Evolutionary conservation across 2,113 vertebrate species (phyloP).

Genomic region (Copsychus sechellarum): DNA sequence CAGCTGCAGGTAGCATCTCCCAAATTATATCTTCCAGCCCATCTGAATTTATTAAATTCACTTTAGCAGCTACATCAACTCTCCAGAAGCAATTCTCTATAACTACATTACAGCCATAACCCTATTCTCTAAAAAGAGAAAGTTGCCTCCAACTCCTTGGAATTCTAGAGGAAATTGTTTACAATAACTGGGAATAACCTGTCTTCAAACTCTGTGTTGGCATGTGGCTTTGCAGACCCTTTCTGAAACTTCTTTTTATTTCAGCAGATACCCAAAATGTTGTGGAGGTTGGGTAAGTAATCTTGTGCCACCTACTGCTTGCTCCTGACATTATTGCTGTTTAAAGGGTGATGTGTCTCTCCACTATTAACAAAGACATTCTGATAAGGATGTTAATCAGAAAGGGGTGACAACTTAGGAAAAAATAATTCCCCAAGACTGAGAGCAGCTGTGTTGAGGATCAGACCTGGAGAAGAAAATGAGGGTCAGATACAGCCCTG

Average conservation of each 20-base stretch:
- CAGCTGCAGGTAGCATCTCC: conserved; percentile 34
- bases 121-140: background rate
- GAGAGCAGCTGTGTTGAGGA: background rate
- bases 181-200: background rate
- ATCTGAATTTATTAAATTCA: conserved; percentile 41
- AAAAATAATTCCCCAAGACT: background rate
- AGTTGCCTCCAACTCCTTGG: background rate
- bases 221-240: background rate
- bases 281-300: background rate
- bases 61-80: background rate
- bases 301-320: background rate
- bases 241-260: background rate
- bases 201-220: background rate
- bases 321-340: background rate
- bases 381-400: background rate
- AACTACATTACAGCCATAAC: background rate
- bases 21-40: conserved; percentile 11
- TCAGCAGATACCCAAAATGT: background rate
- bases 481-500: rapidly evolving
- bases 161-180: background rate
- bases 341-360: background rate
- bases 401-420: background rate
- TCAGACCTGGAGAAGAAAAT: background rate
- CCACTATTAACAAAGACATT: background rate
- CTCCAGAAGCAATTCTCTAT: background rate